Conservation (phyloP, 1,140 invertebrate genomes). For the Drepana arcuata region DNA sequence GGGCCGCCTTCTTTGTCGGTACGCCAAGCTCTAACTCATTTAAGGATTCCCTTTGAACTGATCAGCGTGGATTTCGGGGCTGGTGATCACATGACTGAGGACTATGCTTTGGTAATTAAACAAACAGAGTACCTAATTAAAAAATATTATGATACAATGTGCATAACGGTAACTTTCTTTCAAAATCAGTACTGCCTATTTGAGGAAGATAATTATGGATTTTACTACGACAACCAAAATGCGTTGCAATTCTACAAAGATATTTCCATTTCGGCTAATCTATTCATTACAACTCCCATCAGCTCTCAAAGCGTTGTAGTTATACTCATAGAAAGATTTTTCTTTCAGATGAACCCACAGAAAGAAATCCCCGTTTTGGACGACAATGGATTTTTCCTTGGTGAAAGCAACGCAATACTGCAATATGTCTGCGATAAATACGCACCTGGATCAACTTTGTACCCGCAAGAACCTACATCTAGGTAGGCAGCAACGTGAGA, state of each 20-base stretch:
- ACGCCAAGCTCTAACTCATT: conserved; percentile 75
- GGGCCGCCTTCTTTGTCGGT: conserved; percentile 83
- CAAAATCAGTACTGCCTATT: no score
- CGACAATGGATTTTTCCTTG: conserved; percentile 79
- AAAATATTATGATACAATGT: no score
- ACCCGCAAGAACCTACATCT: conserved; percentile 77
- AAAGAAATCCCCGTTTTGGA: conserved; percentile 85
- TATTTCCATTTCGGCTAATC: no score
- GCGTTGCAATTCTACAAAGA: no score
- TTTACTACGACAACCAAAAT: no score
- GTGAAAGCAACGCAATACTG: conserved; percentile 84
- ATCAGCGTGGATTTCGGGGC: conserved; percentile 78
- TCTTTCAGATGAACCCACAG: conserved; percentile 82
- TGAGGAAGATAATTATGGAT: no score
- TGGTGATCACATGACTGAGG: conserved; percentile 80
- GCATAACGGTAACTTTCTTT: no score
- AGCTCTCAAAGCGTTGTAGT: no score
- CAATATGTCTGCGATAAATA: conserved; percentile 85
- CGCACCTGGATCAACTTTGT: conserved; percentile 74
- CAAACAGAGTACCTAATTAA: no score
- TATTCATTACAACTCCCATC: no score
- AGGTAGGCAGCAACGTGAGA: no score
- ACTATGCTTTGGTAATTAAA: conserved; percentile 81
- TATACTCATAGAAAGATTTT: no score
- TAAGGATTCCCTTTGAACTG: conserved; percentile 77